Evolutionary conservation across 2,113 vertebrate species (phyloP), one percentile per base, ranked within the genome.

Genomic region (Hylia prasina): DNA sequence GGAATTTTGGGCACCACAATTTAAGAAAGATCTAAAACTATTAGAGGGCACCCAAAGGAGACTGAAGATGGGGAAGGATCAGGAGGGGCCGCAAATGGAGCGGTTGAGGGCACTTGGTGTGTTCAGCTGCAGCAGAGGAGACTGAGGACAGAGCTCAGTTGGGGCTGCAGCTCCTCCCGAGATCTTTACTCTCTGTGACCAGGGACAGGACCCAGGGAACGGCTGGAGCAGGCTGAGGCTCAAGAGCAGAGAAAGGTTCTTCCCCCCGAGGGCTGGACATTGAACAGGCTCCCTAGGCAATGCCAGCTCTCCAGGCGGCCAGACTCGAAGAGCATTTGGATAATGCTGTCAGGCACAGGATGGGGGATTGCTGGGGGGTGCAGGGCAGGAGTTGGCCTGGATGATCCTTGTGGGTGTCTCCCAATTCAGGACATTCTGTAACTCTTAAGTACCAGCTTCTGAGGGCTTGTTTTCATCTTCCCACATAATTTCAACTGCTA

Each of bases 401-500:
- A 47, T 54, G 24, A 60, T 53, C 40, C 24, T 10, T 23, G 30
- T 39, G 47, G 24, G 11, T 54, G 14, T 17, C 7, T 47, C 25
- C 21, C 35, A 48, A 7, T 47, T 61, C 63, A 35, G 30, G 48
- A 35, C 35, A 33, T 77, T 56, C 56, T 69, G 23, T 54, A 35
- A 31, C 37, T 63, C 18, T 35, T 35, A 56, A 90, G 35, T 20
- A 37, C 10, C 48, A 22, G 6, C 80, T 78, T n/a, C 35, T 23
- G 45, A 11, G 37, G 11, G 50, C 15, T 77, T 12, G 1, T 77
- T 93, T 44, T 76, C 23, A 3, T 37, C 50, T 83, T 37, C 9
- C 10, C 1, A 3, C n/a, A 0, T 39, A 1, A 9, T 72, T 64
- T 39, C 45, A 50, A 4, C 42, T 30, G 21, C 48, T 39, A 4